Percentiles rank a stretch among this genome's conserved stretches.
These are phyloP conservation scores for Crocodylus rhombifer DNA, from an alignment of 2,797 vertebrate genomes.

Conservation along the genomic window DNA sequence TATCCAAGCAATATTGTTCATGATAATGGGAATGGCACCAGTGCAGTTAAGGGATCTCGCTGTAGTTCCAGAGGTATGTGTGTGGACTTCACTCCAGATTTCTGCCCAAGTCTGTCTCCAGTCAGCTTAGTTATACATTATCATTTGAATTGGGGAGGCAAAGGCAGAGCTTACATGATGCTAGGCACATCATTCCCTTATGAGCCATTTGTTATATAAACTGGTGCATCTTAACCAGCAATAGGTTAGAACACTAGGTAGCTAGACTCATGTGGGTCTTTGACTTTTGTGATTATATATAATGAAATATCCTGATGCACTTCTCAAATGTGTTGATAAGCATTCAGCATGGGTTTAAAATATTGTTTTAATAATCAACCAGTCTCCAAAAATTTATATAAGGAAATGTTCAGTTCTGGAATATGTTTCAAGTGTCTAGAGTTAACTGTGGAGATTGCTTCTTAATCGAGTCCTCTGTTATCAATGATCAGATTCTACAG, in stretches of 20 bases:
- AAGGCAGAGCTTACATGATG: too few relatives aligned
- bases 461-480: neutral
- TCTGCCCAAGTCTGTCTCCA: too few relatives aligned
- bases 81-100: too few relatives aligned
- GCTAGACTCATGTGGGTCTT: too few relatives aligned
- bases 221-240: too few relatives aligned
- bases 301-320: neutral
- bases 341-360: neutral
- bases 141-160: too few relatives aligned
- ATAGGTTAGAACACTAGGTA: too few relatives aligned
- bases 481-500: conserved; percentile 7
- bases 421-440: neutral
- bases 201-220: too few relatives aligned
- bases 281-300: neutral
- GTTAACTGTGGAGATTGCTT: neutral
- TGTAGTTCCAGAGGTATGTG: too few relatives aligned
- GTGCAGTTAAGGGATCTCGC: too few relatives aligned
- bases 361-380: neutral
- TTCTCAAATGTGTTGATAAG: neutral
- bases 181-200: too few relatives aligned
- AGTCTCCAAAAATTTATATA: neutral
- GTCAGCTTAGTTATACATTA: too few relatives aligned
- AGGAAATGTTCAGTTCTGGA: neutral
- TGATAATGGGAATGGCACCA: neutral
- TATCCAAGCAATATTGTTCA: neutral